Base-by-base conservation (phyloP, 2,888 invertebrate species). In the Imbricaverruca yamaguchii region DNA sequence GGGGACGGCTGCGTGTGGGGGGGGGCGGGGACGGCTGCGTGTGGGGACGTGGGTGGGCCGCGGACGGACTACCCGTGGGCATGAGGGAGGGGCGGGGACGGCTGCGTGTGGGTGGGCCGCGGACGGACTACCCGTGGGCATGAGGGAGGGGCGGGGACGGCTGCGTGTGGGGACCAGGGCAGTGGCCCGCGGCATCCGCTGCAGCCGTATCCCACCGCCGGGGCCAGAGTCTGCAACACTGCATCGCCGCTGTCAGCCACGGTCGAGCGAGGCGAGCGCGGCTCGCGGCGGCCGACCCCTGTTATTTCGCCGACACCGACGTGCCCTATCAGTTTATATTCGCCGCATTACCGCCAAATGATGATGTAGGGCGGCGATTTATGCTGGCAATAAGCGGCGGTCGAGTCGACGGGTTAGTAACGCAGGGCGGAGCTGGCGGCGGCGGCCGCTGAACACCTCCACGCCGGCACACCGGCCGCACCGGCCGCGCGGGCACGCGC, bases 271-370 rank as follows among this genome's bases (percentile, higher is more conserved):
- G 39, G 39, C 4, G 39, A 39, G 39, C 39, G 39, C 39, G 39
- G 7, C 69, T 39, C 13, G 69, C 69, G 25, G 69, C 25, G 39
- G 39, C 15, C 69, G 39, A 7, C 69, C 15, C 69, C 69, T 39
- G 69, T 61, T 23, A 69, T 39, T 69, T 69, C 15, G 15, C 15
- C 10, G 11, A 10, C 10, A 23, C 23, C 23, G 23, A 13, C 39
- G 69, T 15, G 69, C 69, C 39, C 39, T 69, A 69, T 69, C 39
- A 69, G 69, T 69, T 69, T 69, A 69, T 69, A 69, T 39, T 69
- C 69, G 23, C 69, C 69, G 69, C 69, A 39, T 69, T 69, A 69
- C 15, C 39, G 25, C 11, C 39, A 69, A 69, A 69, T 69, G 69
- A 69, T 69, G 69, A 69, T 69, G 39, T 23, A 13, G 69, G 39